Base-by-base conservation (phyloP, 1,140 invertebrate genomes). In the Drosophila nannoptera region DNA sequence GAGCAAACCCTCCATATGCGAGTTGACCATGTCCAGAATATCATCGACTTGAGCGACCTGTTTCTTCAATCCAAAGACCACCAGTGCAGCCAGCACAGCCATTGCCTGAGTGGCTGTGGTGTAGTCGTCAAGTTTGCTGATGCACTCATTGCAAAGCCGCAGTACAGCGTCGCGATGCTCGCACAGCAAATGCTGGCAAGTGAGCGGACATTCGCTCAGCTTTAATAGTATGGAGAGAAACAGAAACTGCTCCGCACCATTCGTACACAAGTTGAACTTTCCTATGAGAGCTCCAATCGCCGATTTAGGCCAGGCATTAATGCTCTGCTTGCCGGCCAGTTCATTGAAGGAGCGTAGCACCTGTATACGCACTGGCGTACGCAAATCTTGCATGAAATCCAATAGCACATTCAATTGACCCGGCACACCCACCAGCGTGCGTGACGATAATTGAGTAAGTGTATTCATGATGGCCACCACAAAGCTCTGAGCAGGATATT, bases 381-480 rank as follows among this genome's bases (percentile, higher is more conserved):
- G 90, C 14, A 93, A 92, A 90, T 92, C 91, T 52, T 91, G 89
- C 31, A 92, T 74, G 73, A 91, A 92, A 5, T 89, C 88, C 7
- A 92, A 75, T 3, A 92, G 74, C 45, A 92, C 88, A 33, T 84
- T 90, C 55, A 97, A 95, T 91, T 98, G 98, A 75, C 94, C 93
- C 7, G 96, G 95, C 48, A 99, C 94, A 90, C 97, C 95, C 1
- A 97, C 94, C 7, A 98, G 91, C n/a, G 97, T 98, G 22, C 95
- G 93, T 2, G 94, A 93, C 12, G 97, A 95, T 29, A 99, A 91
- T 59, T 96, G 94, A 1, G 97, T 98, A 31, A 99, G 91, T 0
- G 97, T 96, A 75, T 95, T 94, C 8, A 99, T 91, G 49, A 95
- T 97, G 4, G 96, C 94, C 11, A 95, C 90, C 0, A 98, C 94